phyloP scores from a whole-genome alignment of 2,113 vertebrate species.

The Corydoras sp. region DNA sequence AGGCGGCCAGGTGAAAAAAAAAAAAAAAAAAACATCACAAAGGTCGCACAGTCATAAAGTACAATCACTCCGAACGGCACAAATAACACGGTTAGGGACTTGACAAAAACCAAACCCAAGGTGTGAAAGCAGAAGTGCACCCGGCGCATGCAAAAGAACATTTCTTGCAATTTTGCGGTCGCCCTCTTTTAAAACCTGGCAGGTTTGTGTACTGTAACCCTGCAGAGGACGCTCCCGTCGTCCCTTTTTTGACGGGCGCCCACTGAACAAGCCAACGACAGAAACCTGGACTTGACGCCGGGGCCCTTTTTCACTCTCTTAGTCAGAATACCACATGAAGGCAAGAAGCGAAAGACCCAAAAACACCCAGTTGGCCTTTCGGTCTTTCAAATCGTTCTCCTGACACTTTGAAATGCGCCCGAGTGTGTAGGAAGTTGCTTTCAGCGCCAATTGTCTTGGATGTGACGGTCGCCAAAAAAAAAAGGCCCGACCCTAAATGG shows the following conservation, averaged over 20 bases:
- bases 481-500: slow-evolving; percentile 3
- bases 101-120: slow-evolving; percentile 10
- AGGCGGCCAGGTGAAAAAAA: not conserved
- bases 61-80: not conserved
- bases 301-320: slow-evolving; percentile 15
- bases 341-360: slow-evolving; percentile 16
- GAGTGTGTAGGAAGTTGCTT: not conserved
- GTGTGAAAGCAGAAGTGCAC: slow-evolving; percentile 12
- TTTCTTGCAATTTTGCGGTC: slow-evolving; percentile 36
- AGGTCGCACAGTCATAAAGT: slow-evolving; percentile 19
- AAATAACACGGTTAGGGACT: slow-evolving; percentile 16
- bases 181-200: slow-evolving; percentile 15
- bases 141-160: slow-evolving; percentile 28
- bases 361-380: slow-evolving; percentile 52
- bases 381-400: not conserved
- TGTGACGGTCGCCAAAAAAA: slow-evolving; percentile 7
- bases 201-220: slow-evolving; percentile 40
- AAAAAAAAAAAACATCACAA: not conserved
- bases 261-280: slow-evolving; percentile 7
- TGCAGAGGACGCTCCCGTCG: slow-evolving; percentile 27
- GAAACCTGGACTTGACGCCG: slow-evolving; percentile 15
- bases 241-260: slow-evolving; percentile 16
- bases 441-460: slow-evolving; percentile 19
- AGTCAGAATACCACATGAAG: slow-evolving; percentile 53
- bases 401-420: slow-evolving; percentile 7